phyloP scores from a whole-genome alignment of 2,113 vertebrate genomes.

The Sula dactylatra region DNA sequence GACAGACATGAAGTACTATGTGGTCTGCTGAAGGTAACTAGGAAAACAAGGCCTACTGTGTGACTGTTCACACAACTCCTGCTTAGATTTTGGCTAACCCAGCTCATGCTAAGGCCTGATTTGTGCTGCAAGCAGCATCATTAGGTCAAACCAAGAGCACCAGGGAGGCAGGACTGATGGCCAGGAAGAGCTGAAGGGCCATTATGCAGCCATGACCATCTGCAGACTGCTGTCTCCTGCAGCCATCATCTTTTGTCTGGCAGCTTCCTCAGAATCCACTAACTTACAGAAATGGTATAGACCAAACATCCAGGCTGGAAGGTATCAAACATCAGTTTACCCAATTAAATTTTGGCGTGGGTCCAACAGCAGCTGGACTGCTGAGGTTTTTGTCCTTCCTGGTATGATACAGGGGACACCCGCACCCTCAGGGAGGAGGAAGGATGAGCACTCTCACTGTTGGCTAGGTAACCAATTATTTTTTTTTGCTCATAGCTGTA shows the following conservation, averaged over 20 bases:
- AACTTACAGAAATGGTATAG: not conserved
- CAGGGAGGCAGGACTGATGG: not conserved
- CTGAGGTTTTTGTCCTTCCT: not conserved
- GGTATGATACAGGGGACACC: not conserved
- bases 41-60: not conserved
- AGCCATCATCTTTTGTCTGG: not conserved
- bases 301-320: not conserved
- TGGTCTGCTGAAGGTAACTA: not conserved
- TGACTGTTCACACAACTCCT: not conserved
- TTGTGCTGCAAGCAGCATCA: not conserved
- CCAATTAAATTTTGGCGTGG: not conserved
- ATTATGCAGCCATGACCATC: not conserved
- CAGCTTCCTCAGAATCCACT: not conserved
- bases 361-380: not conserved
- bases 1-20: not conserved
- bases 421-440: accelerated
- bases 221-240: not conserved
- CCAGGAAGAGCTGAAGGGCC: not conserved
- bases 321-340: not conserved
- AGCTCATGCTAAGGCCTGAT: not conserved
- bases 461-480: not conserved
- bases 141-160: not conserved
- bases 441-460: not conserved
- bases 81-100: not conserved
- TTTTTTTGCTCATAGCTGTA: not conserved